Evolutionary conservation across 1,140 invertebrate genomes (phyloP).

Genomic region (Drosophila rufa): DNA sequence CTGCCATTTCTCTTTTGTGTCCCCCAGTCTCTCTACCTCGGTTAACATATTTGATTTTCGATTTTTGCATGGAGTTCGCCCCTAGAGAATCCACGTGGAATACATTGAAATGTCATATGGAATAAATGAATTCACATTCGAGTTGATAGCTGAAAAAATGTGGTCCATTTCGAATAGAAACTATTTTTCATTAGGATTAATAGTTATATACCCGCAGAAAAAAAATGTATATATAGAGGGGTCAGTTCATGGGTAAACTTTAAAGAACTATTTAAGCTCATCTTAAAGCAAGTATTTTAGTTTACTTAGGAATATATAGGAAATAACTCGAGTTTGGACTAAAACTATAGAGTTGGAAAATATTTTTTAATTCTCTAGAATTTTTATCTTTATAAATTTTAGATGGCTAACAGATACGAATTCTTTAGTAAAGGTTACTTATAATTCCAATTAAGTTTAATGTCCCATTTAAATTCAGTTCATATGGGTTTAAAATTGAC

Average conservation of each 20-base stretch:
- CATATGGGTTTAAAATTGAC: background rate
- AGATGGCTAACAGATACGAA: too few relatives aligned
- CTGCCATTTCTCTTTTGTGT: conserved; percentile 24
- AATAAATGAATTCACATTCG: conserved; percentile 41
- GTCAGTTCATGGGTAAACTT: background rate
- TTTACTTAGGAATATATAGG: background rate
- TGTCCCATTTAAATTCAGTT: background rate
- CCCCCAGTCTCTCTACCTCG: background rate
- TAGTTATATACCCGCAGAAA: too few relatives aligned
- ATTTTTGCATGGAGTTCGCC: conserved; percentile 31
- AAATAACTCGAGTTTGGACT: background rate
- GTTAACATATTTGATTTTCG: conserved; percentile 62
- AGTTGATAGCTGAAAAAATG: conserved; percentile 25
- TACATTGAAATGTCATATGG: conserved; percentile 41
- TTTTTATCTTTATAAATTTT: background rate
- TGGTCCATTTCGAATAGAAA: conserved; percentile 8
- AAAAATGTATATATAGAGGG: too few relatives aligned
- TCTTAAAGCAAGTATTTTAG: too few relatives aligned
- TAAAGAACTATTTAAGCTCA: background rate
- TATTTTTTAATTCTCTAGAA: background rate
- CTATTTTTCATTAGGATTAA: conserved; percentile 5
- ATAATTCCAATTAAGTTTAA: background rate
- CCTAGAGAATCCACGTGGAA: conserved; percentile 6
- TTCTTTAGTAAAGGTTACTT: too few relatives aligned
- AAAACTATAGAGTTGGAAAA: too few relatives aligned